Base-by-base conservation (phyloP, 2,888 invertebrate genomes). In the Pseudanteris insignis region DNA sequence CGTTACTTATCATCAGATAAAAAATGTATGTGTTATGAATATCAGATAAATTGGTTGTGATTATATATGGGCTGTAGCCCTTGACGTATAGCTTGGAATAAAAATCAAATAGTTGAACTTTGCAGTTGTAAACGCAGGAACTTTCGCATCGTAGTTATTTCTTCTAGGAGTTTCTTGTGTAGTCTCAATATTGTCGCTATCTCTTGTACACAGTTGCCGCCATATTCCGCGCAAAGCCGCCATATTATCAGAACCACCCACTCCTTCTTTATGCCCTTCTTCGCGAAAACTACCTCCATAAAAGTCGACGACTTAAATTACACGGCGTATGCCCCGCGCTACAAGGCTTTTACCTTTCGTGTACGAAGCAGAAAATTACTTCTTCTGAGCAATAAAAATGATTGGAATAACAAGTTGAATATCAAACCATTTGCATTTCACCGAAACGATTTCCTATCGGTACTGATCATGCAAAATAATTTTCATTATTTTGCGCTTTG, bases 291-390 rank as follows among this genome's bases (percentile, higher is more conserved):
- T 76, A 75, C 75, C 74, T 67, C 72, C 73, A 75, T 76, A 76
- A 76, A 76, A 76, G 74, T 75, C 74, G 75, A 75, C 75, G 75
- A 75, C 75, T 75, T 75, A 74, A 75, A 76, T 74, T 74, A 73
- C 69, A 64, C 70, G 73, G 74, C 75, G 75, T 76, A 76, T 75
- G 76, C 70, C 70, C 64, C 37, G 51, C 61, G 40, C 48, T 63
- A 47, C 57, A 53, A 57, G 37, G 41, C 41, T 55, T 48, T 50
- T 51, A 64, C 55, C 63, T 63, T 51, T 47, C 34, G 40, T 11
- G 54, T 46, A 47, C 57, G 37, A 44, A 18, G 51, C 47, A 62
- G 57, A 48, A 62, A 62, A 58, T 61, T 55, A 61, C 50, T 61
- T 48, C 38, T 55, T 48, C 29, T n/a, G 10, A 50, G 54, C 40